phyloP scores from a whole-genome alignment of 2,113 vertebrate genomes.

The Oncorhynchus clarkii region DNA sequence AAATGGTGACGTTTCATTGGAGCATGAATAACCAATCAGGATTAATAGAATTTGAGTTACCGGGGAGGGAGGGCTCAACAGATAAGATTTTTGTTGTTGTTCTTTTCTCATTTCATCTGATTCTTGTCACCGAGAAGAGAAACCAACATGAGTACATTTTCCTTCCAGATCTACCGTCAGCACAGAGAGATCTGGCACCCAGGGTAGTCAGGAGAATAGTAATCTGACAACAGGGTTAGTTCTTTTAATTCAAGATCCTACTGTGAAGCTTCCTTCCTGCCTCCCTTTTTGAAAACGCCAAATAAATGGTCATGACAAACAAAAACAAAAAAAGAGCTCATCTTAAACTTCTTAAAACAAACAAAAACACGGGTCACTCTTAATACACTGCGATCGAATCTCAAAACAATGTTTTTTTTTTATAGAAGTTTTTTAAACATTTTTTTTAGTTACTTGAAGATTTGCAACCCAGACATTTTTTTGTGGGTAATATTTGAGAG shows the following conservation, averaged over 20 bases:
- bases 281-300: conserved; percentile 18
- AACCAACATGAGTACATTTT: conserved; percentile 35
- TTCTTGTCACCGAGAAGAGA: conserved; percentile 52
- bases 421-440: neutral
- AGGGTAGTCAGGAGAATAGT: conserved; percentile 31
- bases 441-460: conserved; percentile 45
- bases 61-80: conserved; percentile 28
- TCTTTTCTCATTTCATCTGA: neutral
- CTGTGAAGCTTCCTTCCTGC: conserved; percentile 40
- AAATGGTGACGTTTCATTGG: neutral
- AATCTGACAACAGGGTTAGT: conserved; percentile 35
- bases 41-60: conserved; percentile 50
- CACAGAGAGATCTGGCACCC: too few species aligned
- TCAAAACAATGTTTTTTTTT: conserved; percentile 29
- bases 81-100: neutral
- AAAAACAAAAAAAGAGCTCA: conserved; percentile 8
- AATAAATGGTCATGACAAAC: conserved; percentile 33
- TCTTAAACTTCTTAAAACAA: conserved; percentile 41
- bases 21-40: conserved; percentile 55
- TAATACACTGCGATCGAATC: conserved; percentile 18
- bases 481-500: neutral
- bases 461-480: conserved; percentile 39
- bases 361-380: neutral
- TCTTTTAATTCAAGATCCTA: conserved; percentile 32
- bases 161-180: conserved; percentile 34